Percentiles rank a stretch among this genome's conserved stretches.
These are phyloP conservation scores for Pteropus alecto DNA, from an alignment of 2,113 vertebrate species.

Conservation along the genomic window DNA sequence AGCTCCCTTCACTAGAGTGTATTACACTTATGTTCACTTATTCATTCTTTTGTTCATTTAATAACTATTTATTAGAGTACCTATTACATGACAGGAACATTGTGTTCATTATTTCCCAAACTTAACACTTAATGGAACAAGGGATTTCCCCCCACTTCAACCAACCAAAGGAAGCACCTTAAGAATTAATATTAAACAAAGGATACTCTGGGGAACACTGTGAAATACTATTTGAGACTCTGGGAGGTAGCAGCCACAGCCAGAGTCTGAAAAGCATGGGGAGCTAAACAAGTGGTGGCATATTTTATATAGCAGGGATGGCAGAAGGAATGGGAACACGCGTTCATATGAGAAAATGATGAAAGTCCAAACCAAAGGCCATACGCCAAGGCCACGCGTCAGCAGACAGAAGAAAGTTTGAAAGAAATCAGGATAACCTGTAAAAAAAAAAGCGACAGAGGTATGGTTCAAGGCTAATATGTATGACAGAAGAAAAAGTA, in stretches of 20 bases:
- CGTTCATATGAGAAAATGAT: neutral
- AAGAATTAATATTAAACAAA: neutral
- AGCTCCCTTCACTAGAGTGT: neutral
- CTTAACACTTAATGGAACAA: neutral
- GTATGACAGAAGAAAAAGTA: neutral
- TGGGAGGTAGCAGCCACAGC: neutral
- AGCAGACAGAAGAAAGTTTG: neutral
- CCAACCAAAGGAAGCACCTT: neutral
- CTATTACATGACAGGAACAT: neutral
- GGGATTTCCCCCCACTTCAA: fast-evolving
- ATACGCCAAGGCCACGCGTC: neutral
- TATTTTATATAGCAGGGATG: neutral
- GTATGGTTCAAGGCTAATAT: conserved; percentile 32
- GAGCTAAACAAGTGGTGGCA: neutral
- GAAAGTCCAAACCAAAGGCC: neutral
- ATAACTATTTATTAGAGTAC: neutral
- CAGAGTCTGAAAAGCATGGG: neutral
- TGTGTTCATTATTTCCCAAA: neutral
- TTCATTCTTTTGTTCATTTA: neutral
- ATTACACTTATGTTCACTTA: neutral
- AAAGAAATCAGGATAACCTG: conserved; percentile 19
- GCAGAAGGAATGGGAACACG: neutral
- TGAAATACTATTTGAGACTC: neutral
- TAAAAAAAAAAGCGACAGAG: neutral
- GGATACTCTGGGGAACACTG: neutral